Evolutionary conservation across 2,888 invertebrate genomes (phyloP), one percentile per base, ranked within the genome.

Genomic region (Ditula angustiorana): DNA sequence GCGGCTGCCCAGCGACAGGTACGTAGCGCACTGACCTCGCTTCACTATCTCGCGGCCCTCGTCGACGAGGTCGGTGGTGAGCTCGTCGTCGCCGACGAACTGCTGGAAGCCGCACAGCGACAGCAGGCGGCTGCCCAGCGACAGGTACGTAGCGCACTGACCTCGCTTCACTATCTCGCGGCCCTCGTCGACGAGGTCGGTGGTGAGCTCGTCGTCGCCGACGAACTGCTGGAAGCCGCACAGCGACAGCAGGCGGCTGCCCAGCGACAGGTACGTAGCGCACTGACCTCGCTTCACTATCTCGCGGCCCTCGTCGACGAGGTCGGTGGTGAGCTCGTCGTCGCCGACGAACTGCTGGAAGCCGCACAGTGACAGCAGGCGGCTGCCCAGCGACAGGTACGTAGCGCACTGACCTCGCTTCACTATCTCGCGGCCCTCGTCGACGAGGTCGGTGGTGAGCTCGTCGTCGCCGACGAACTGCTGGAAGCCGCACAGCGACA

Each of bases 391-490:
- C n/a, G n/a, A n/a, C n/a, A n/a, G n/a, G n/a, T n/a, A n/a, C n/a
- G n/a, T n/a, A n/a, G n/a, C n/a, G n/a, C n/a, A 59, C 61, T 13
- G 75, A 97, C 97, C 98, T 94, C 99, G 93, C 78, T 97, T 97
- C 61, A 98, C 96, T 37, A 99, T 95, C 85, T 98, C 98, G 76
- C 96, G 94, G 1, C 99, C 99, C 86, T 99, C 99, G 74, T 98
- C 97, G 0, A 99, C 96, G 56, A 99, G 92, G 86, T 99, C 99
- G 0, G 96, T 96, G 0, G 99, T 98, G 77, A 99, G 95, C 77
- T 98, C 97, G 82, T 99, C 98, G 72, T 99, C 98, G 0, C 97
- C 98, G 46, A 99, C 95, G 84, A 99, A 99, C 92, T 99, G 99
- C 85, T 99, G 99, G 86, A 99, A 98, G 33, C 99, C 99, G 71